Base-by-base conservation (phyloP, 2,797 vertebrate genomes). In the Rhinatrema bivittatum region DNA sequence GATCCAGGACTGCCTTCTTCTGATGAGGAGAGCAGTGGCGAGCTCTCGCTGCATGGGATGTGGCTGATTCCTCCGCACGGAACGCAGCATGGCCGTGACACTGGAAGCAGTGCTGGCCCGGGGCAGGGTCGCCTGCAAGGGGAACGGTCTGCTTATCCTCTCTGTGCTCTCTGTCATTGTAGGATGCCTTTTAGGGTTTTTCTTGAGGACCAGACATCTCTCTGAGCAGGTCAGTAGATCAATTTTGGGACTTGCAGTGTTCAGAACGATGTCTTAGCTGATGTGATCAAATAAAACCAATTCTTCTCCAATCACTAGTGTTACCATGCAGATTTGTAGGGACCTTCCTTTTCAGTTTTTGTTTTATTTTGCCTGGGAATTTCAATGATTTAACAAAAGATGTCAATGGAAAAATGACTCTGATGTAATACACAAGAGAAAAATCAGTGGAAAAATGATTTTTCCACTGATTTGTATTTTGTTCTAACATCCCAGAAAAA, bases 121-220 rank as follows among this genome's bases (percentile, higher is more conserved):
- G 29, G 85, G 89, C 68, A 91, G 91, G 74, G 94, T 91, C 12
- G 88, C 95, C 53, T 97, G 90, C 76, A 86, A 86, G 74, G 89
- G 88, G 68, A 98, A 98, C 1, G 93, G 93, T 23, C 81, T 98
- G 57, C 94, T 98, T 60, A 91, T 98, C 76, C 79, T 98, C 46
- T 98, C 94, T 0, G 95, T 98, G 56, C 36, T 98, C 35, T 94
- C 95, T 0, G 94, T 98, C 74, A 92, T 94, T 36, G 84, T 97
- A 15, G 94, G 95, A 57, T 98, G 95, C 60, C 87, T 97, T 46
- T 83, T 98, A 3, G 95, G 95, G 44, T 98, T 98, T 79, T 93
- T 95, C 69, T 87, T 98, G 53, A 84, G 93, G 59, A 94, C 94
- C 2, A 89, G 83, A 46, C 85, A 74, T 33, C 93, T 98, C 51